phyloP scores from a whole-genome alignment of 2,888 invertebrate species.

The Timema podura region DNA sequence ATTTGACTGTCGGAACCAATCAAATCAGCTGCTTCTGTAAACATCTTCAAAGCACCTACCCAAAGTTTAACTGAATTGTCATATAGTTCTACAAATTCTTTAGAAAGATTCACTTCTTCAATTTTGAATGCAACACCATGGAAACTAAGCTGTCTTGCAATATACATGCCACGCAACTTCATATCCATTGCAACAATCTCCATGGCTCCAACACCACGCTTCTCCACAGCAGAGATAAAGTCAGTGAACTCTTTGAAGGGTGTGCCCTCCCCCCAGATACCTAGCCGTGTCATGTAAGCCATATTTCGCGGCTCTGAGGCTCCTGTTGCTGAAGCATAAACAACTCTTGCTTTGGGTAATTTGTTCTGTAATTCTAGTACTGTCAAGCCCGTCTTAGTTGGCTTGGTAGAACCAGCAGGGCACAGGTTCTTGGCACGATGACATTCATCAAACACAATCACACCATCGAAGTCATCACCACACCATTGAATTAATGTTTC shows the following conservation, averaged over 20 bases:
- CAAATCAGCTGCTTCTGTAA: constrained; percentile 90
- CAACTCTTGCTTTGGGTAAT: constrained; percentile 86
- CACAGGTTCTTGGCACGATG: constrained; percentile 99
- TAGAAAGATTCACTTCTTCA: constrained; percentile 87
- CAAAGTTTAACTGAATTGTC: constrained; percentile 93
- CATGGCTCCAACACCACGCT: constrained; percentile 97
- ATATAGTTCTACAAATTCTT: constrained; percentile 84
- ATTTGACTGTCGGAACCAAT: constrained; percentile 91
- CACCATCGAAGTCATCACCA: constrained; percentile 93
- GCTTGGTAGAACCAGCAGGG: constrained; percentile 92
- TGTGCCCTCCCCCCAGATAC: constrained; percentile 97
- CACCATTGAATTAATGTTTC: constrained; percentile 98
- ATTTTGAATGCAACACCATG: constrained; percentile 96
- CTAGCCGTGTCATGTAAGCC: constrained; percentile 99
- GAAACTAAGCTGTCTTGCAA: constrained; percentile 97
- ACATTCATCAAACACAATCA: constrained; percentile 96
- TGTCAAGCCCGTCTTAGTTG: constrained; percentile 87
- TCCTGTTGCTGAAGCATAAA: constrained; percentile 95
- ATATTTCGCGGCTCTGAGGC: constrained; percentile 98
- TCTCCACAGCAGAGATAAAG: constrained; percentile 95
- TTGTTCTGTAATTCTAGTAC: constrained; percentile 85
- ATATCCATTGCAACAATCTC: constrained; percentile 99
- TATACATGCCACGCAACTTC: constrained; percentile 98
- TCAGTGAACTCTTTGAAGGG: constrained; percentile 93
- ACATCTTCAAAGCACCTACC: constrained; percentile 96